Evolutionary conservation across 2,888 invertebrate genomes (phyloP), one percentile per base, ranked within the genome.

Genomic region (Hyalella azteca): DNA sequence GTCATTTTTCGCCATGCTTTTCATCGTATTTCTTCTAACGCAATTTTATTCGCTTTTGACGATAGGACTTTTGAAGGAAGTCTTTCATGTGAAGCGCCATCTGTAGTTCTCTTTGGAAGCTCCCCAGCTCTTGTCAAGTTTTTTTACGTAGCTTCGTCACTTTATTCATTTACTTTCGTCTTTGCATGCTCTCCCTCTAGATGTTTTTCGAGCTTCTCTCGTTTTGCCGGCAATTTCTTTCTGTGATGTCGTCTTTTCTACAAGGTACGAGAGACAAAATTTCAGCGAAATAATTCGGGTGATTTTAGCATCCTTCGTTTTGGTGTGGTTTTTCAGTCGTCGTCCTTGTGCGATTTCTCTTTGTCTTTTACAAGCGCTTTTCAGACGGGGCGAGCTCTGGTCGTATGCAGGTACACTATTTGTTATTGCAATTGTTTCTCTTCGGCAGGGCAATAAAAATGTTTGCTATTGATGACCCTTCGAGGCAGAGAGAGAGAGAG

Each of bases 61-160:
- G 66, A 66, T 66, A 66, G 26, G 26, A 75, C 75, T 75, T 75
- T 75, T 75, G 45, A 45, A 45, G 41, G 41, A 45, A 45, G 40
- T 45, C 45, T 75, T 75, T 75, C 75, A 75, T 75, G 75, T 75
- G 75, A n/a, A 75, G 26, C 45, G 40, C 45, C 75, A 40, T 41
- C 45, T 75, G 66, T 66, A 66, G 66, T 66, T 66, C 66, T 66
- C 66, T 66, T 66, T 36, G 32, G 66, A 5, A 15, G 26, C 29
- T 66, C 66, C 66, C 66, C 36, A 29, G 66, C 66, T 26, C 75
- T 45, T 41, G 75, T 75, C 75, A 75, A 75, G 45, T n/a, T 45
- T 75, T 75, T 75, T 75, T 39, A 9, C 75, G 7, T 22, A 15
- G 41, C n/a, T 75, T 39, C 45, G 26, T 75, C 13, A 26, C 45